Evolutionary conservation across 2,888 invertebrate species (phyloP).

Genomic region (Meandrusa payeni): DNA sequence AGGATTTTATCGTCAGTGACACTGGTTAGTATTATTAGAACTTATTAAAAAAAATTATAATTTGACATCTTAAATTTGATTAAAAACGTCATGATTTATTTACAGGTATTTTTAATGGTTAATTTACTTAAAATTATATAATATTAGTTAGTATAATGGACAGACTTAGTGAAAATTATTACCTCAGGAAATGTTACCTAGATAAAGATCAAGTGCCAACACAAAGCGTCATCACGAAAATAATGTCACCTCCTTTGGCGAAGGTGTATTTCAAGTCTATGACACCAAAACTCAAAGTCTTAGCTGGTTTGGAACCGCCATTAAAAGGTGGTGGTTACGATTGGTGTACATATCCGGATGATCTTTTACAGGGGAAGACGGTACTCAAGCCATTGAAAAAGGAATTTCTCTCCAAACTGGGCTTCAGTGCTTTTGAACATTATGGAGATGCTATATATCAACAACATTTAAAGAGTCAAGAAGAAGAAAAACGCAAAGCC

Average conservation of each 20-base stretch:
- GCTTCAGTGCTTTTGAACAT: constrained; percentile 47
- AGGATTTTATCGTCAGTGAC: no score
- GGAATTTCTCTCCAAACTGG: constrained; percentile 46
- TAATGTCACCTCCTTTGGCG: constrained; percentile 57
- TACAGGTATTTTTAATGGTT: background rate
- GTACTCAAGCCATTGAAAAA: constrained; percentile 56
- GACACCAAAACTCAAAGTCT: constrained; percentile 50
- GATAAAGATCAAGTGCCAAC: constrained; percentile 60
- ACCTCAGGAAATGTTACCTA: constrained; percentile 57
- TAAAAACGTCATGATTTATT: background rate
- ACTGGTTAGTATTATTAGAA: no score
- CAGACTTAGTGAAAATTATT: constrained; percentile 52
- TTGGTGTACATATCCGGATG: constrained; percentile 61
- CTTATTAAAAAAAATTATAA: background rate
- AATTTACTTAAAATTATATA: no score
- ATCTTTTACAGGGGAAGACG: constrained; percentile 48
- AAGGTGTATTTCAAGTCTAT: constrained; percentile 65
- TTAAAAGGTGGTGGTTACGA: constrained; percentile 62
- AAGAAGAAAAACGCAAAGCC: constrained; percentile 39
- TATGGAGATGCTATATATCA: constrained; percentile 44
- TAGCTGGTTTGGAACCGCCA: constrained; percentile 63
- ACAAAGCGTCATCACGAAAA: constrained; percentile 55
- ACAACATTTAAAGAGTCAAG: constrained; percentile 41
- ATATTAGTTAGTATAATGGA: constrained; percentile 11
- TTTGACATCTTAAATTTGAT: background rate